Conservation (phyloP, 2,888 invertebrate genomes). For the Elysia crispata region DNA sequence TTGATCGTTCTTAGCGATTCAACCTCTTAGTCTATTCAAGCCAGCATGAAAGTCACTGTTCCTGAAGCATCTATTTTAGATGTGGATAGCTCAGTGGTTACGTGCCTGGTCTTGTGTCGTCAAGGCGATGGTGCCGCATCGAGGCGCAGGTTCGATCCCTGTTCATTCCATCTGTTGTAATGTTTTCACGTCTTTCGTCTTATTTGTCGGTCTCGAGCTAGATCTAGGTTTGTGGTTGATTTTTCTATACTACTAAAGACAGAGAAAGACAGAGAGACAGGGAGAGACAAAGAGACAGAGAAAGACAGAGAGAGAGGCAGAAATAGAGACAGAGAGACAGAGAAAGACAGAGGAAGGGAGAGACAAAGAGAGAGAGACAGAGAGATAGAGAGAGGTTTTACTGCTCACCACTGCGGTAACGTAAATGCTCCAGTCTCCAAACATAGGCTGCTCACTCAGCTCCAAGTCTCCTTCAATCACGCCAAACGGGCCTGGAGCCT, state of each 20-base stretch:
- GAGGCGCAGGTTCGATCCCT: no score
- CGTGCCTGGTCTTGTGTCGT: no score
- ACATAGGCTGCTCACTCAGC: slow-evolving; percentile 87
- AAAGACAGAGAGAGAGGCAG: slow-evolving; percentile 1
- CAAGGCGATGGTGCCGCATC: no score
- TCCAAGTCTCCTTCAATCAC: slow-evolving; percentile 86
- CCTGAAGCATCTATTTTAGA: no score
- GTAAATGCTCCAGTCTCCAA: slow-evolving; percentile 91
- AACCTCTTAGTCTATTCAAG: no score
- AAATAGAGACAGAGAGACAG: slow-evolving; percentile 2
- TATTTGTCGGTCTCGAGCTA: no score
- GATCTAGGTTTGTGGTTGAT: not conserved
- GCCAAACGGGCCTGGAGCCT: slow-evolving; percentile 77
- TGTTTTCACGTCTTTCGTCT: no score
- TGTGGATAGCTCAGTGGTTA: no score
- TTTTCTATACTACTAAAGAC: not conserved
- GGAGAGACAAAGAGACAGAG: slow-evolving; percentile 17
- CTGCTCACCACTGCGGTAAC: slow-evolving; percentile 71
- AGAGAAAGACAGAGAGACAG: not conserved
- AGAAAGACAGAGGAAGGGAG: not conserved
- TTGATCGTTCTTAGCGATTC: no score
- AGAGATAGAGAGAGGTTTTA: not conserved
- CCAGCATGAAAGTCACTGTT: no score
- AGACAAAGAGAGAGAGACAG: slow-evolving; percentile 5
- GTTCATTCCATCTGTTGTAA: no score